phyloP scores from a whole-genome alignment of 2,888 invertebrate genomes.

The Argyresthia albistria region DNA sequence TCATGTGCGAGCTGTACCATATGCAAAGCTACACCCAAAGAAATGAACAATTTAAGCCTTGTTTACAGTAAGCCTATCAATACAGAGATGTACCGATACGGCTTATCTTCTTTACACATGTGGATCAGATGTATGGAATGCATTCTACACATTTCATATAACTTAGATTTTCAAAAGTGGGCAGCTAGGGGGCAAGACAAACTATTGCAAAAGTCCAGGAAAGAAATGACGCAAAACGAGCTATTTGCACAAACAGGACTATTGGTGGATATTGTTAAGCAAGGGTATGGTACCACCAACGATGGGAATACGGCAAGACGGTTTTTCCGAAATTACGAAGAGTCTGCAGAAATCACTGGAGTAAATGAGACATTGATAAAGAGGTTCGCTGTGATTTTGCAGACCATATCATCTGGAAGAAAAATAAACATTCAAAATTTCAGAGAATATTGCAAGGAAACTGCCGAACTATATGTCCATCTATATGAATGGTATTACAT shows the following conservation, averaged over 20 bases:
- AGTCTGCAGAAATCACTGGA: slow-evolving; percentile 10
- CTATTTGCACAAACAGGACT: no score
- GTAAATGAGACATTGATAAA: slow-evolving; percentile 10
- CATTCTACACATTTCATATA: slow-evolving; percentile 7
- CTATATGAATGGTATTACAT: no score
- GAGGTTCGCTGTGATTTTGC: slow-evolving; percentile 10
- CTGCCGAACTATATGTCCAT: neutral
- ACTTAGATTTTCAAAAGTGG: slow-evolving; percentile 2
- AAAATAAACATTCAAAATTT: slow-evolving; percentile 1
- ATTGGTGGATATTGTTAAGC: slow-evolving; percentile 7
- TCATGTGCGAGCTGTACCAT: neutral
- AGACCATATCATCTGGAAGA: slow-evolving; percentile 7
- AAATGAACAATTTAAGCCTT: neutral
- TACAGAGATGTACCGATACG: slow-evolving; percentile 2
- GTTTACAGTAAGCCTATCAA: neutral
- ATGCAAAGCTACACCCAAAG: neutral
- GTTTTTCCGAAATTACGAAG: slow-evolving; percentile 9
- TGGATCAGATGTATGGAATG: slow-evolving; percentile 6
- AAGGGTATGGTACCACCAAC: slow-evolving; percentile 11
- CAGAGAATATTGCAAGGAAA: neutral
- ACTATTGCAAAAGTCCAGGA: no score
- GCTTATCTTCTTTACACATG: slow-evolving; percentile 4
- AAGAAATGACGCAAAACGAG: no score
- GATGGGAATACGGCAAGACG: slow-evolving; percentile 12
- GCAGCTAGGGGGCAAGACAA: no score